Evolutionary conservation across 64 coral and sea anemone species (phyloP), one percentile per base, ranked within the genome.

Genomic region (Acropora yongei): DNA sequence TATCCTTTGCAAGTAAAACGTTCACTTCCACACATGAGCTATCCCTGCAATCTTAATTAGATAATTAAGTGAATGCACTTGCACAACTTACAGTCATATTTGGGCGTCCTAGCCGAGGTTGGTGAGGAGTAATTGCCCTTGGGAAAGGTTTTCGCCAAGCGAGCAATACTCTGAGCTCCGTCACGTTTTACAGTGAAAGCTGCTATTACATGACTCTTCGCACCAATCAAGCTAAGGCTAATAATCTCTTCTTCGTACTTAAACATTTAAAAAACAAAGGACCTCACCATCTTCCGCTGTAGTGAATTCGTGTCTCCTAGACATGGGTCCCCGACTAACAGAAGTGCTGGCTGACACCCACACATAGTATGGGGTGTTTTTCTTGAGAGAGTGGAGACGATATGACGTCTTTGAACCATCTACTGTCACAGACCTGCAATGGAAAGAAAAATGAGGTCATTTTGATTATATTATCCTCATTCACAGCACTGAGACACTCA

Each of bases 81-180:
- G 9, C 44, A 45, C 63, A 91, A 96, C 95, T 96, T 96, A 96
- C 95, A 80, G 67, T 96, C 95, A 78, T 86, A 96, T 87, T 81
- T 96, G 30, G 93, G 65, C 44, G 95, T 97, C 55, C 60, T 88
- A 39, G 8, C 92, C 76, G 88, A 80, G 58, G 65, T 63, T 51
- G 40, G 68, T 48, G 78, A 72, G 14, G 92, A 91, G 80, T 94
- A 89, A 60, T 91, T 83, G 57, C 95, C 95, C 41, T 87, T 84
- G 2, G 92, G 53, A 17, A 82, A 44, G 13, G 95, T 97, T 82
- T 94, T 97, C 3, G 76, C 95, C 30, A 91, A 74, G 43, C 46
- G 47, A 30, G 95, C 80, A 12, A 72, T 40, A 81, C 95, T 97
- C 68, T 84, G 53, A 11, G 88, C 77, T 41, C 95, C 95, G 18